phyloP scores from a whole-genome alignment of 1,140 invertebrate genomes.

The Trichonephila clavipes region DNA sequence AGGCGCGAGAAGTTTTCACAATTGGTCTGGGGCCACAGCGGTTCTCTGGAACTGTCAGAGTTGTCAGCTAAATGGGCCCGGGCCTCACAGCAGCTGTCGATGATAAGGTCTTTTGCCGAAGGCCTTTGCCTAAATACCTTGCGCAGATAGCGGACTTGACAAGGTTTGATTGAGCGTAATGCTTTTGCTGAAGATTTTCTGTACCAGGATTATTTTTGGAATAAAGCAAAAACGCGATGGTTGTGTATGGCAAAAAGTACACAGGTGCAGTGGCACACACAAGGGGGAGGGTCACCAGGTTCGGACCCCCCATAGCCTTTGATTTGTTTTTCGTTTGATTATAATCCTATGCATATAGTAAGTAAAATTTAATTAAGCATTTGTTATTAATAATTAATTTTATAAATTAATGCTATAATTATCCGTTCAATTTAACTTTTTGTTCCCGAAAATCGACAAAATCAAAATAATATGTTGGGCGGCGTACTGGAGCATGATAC shows the following conservation, averaged over 20 bases:
- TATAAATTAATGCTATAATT: no score
- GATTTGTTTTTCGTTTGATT: no score
- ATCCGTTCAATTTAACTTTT: no score
- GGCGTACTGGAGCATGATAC: no score
- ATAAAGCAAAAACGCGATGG: not conserved
- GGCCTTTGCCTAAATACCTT: not conserved
- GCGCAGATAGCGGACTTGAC: not conserved
- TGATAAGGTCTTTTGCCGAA: slow-evolving; percentile 40
- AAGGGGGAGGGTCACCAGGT: no score
- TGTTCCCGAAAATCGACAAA: no score
- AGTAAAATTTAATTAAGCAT: no score
- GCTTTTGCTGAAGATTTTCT: not conserved
- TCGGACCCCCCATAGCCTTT: no score
- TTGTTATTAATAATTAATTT: no score
- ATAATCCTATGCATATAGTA: no score
- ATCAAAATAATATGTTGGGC: no score
- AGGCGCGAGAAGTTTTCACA: slow-evolving; percentile 53
- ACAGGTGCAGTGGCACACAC: not conserved
- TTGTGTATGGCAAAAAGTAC: not conserved
- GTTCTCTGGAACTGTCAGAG: slow-evolving; percentile 26
- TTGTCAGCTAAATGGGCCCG: slow-evolving; percentile 37
- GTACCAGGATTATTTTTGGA: not conserved
- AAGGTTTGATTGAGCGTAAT: slow-evolving; percentile 35
- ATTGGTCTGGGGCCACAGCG: not conserved
- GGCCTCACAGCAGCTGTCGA: slow-evolving; percentile 36